Evolutionary conservation across 2,797 vertebrate species (phyloP).

Genomic region (Lepilemur ruficaudatus): DNA sequence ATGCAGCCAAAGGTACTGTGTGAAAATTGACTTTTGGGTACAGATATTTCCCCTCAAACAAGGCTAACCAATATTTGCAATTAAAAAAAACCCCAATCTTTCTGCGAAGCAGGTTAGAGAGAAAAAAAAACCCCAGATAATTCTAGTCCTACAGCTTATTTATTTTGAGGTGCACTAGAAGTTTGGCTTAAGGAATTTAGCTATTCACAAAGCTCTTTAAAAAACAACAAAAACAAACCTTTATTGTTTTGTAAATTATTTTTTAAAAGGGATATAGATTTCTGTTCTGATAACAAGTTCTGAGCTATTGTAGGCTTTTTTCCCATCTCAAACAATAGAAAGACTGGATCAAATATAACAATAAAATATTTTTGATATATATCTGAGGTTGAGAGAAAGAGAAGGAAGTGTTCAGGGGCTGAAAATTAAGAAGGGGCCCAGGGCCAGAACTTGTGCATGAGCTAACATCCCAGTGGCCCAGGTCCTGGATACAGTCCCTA

Average conservation of each 20-base stretch:
- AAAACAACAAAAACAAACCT: neutral
- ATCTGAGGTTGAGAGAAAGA: neutral
- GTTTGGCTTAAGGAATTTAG: neutral
- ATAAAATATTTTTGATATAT: neutral
- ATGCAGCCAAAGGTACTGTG: neutral
- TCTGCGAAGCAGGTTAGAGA: neutral
- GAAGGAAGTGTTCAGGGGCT: neutral
- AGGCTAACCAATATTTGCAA: neutral
- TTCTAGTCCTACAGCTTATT: neutral
- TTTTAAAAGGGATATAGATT: neutral
- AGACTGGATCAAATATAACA: neutral
- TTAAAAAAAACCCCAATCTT: neutral
- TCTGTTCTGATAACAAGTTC: neutral
- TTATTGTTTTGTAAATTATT: slow-evolving; percentile 20
- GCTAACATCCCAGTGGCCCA: neutral
- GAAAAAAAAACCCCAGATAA: neutral
- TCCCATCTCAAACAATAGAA: neutral
- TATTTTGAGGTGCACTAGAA: neutral
- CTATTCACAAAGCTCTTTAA: slow-evolving; percentile 16
- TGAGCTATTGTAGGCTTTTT: neutral
- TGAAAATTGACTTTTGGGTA: neutral
- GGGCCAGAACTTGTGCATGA: neutral
- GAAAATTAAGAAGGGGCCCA: neutral
- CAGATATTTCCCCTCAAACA: slow-evolving; percentile 28
- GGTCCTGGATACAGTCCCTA: neutral